phyloP scores from a whole-genome alignment of 2,888 invertebrate genomes.

The Nomada goodeniana region DNA sequence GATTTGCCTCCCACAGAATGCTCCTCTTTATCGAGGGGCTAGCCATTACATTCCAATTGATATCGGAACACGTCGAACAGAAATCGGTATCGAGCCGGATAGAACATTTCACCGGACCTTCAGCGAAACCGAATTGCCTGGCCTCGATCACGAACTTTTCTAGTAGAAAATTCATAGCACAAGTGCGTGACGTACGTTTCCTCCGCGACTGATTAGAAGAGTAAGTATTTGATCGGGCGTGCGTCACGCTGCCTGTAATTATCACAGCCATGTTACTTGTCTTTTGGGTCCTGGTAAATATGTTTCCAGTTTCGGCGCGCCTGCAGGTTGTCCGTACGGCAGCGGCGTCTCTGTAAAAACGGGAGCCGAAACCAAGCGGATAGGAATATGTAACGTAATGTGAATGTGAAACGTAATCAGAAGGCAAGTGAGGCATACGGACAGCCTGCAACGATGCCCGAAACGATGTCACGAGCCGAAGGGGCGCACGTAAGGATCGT shows the following conservation, averaged over 20 bases:
- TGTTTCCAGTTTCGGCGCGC: conserved; percentile 46
- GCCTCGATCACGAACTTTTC: conserved; percentile 7
- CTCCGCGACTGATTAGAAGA: not conserved
- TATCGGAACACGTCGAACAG: too few relatives aligned
- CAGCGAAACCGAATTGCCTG: conserved; percentile 27
- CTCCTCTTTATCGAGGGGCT: too few relatives aligned
- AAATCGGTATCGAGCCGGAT: not conserved
- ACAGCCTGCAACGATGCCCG: conserved; percentile 33
- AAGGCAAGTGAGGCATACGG: conserved; percentile 13
- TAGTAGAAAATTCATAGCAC: conserved; percentile 35
- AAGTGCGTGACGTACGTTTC: conserved; percentile 45
- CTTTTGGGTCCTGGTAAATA: conserved; percentile 58
- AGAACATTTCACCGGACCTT: not conserved
- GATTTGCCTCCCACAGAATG: not conserved
- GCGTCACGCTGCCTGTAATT: conserved; percentile 51
- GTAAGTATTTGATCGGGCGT: conserved; percentile 42
- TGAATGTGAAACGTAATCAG: not conserved
- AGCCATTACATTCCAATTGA: not conserved
- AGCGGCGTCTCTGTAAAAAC: not conserved
- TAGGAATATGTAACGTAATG: too few relatives aligned
- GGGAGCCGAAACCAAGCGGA: not conserved
- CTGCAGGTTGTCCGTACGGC: conserved; percentile 50
- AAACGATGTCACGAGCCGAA: conserved; percentile 67
- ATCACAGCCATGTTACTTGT: conserved; percentile 49
- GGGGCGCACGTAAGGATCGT: conserved; percentile 76